These are phyloP conservation scores for Bombus breviceps DNA, from an alignment of 1,140 invertebrate genomes.

Conservation along the genomic window DNA sequence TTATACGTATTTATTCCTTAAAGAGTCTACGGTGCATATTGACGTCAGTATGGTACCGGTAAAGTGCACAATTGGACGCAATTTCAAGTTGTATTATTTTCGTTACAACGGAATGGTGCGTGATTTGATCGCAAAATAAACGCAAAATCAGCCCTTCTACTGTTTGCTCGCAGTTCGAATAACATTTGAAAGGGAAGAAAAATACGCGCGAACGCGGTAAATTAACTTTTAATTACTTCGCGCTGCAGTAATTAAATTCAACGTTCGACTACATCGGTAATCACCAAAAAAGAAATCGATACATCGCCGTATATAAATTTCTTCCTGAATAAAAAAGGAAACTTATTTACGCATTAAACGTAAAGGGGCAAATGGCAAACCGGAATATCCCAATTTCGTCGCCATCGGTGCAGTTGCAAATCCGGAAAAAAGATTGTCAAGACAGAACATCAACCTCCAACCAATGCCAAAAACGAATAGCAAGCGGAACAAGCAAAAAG, in stretches of 20 bases:
- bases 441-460: neutral
- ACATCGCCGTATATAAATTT: neutral
- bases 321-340: neutral
- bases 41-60: neutral
- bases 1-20: neutral
- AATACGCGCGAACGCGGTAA: neutral
- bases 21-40: neutral
- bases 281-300: neutral
- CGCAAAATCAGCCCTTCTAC: neutral
- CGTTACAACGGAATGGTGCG: too few species aligned
- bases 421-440: neutral
- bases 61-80: neutral
- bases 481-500: neutral
- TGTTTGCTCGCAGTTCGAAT: neutral
- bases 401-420: neutral
- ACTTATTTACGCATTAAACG: neutral
- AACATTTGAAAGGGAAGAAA: neutral
- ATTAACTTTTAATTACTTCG: neutral
- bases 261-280: neutral
- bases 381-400: neutral
- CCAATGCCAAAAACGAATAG: neutral
- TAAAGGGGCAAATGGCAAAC: neutral
- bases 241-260: neutral
- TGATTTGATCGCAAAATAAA: neutral
- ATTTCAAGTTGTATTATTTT: neutral